Evolutionary conservation across 2,113 vertebrate genomes (phyloP), one percentile per base, ranked within the genome.

Genomic region (Ictidomys tridecemlineatus): DNA sequence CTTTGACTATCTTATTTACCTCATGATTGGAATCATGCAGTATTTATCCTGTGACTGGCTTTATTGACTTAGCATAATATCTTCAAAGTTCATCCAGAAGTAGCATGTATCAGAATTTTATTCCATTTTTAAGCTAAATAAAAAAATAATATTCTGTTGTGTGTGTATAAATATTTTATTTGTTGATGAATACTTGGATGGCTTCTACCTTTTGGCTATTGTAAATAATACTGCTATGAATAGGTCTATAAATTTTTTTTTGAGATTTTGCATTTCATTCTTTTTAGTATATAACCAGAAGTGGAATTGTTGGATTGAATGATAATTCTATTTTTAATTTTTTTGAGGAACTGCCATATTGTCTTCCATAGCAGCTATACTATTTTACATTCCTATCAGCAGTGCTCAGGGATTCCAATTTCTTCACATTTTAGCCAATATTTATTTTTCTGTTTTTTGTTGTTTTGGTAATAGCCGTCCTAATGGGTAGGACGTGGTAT

Each of bases 1-100:
- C 58, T 39, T 91, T 93, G 39, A 79, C 72, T 86, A 67, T 39
- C 56, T 56, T 95, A 26, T 24, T 34, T 78, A 63, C 28, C 17
- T 87, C 28, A 92, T 85, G 89, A 94, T 65, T 96, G 80, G 70
- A 90, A 93, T 94, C 67, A 80, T 89, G 30, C 9, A 63, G 26
- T 91, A 51, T 82, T 96, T 92, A 30, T 84, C 22, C n/a, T 65
- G 39, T 95, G 53, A 88, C 72, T 93, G 76, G 37, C 37, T 93
- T 96, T 61, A 93, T 93, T 96, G 39, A 79, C 63, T 67, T 91
- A 84, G 34, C 37, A 37, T 70, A 85, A 45, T 84, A 42, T 73
- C 37, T 87, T 96, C 63, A 84, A 7, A 61, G 22, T 88, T 90
- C 28, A 93, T 93, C 76, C 13, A 53, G 5, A 82, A 74, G 11